phyloP scores from a whole-genome alignment of 2,888 invertebrate genomes.

The Oscheius sp. region DNA sequence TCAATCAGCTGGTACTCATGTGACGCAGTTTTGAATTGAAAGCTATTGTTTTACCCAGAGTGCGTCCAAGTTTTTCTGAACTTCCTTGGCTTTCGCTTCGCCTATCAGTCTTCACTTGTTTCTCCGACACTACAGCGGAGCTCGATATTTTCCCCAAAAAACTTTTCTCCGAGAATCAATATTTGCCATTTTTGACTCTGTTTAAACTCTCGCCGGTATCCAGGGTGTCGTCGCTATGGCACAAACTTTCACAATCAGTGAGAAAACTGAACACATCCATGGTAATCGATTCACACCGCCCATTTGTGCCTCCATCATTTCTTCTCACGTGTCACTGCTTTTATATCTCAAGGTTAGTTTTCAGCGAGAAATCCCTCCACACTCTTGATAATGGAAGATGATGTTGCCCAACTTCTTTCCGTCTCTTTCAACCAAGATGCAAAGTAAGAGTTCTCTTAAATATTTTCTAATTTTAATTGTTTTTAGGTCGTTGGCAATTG shows the following conservation, averaged over 20 bases:
- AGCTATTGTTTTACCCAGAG: background rate
- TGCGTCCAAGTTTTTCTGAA: background rate
- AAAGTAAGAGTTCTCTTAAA: slow-evolving; percentile 83
- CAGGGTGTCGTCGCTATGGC: background rate
- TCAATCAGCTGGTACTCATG: slow-evolving; percentile 35
- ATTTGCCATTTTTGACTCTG: too few relatives aligned
- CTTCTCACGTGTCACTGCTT: slow-evolving; percentile 13
- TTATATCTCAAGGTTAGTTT: slow-evolving; percentile 11
- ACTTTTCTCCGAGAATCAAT: background rate
- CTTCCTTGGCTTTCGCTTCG: background rate
- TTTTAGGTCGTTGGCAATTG: slow-evolving; percentile 86
- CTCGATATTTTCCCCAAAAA: background rate
- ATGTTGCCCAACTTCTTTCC: slow-evolving; percentile 82
- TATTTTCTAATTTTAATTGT: background rate
- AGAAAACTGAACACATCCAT: background rate
- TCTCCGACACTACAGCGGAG: background rate
- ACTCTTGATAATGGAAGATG: slow-evolving; percentile 30
- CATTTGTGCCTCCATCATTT: slow-evolving; percentile 12
- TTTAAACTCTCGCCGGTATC: too few relatives aligned
- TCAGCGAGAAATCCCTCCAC: background rate
- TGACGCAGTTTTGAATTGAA: slow-evolving; percentile 27
- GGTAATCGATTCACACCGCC: slow-evolving; percentile 9
- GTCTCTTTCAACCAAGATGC: slow-evolving; percentile 97
- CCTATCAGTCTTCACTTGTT: background rate
- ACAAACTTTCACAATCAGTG: background rate